A percentile compares a stretch with the other conserved stretches of the same genome.
Evolutionary conservation across 92 coral and sea anemone species (phyloP).

Genomic region (Bergia sp.): DNA sequence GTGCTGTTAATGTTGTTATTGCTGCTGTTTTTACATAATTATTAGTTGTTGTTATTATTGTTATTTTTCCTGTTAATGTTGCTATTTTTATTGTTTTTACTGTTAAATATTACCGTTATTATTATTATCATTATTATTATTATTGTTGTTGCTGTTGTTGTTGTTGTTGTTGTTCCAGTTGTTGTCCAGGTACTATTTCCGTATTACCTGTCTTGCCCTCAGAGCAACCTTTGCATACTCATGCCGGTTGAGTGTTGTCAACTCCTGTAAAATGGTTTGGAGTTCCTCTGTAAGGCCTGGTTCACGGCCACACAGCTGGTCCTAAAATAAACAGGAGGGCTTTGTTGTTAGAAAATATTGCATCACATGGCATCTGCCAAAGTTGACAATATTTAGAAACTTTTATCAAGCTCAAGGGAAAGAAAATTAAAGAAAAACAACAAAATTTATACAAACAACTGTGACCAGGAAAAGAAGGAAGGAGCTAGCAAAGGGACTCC

Average conservation of each 20-base stretch:
- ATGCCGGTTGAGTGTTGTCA: constrained; percentile 88
- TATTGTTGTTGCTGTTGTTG: background rate
- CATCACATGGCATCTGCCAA: background rate
- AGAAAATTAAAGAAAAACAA: too few relatives aligned
- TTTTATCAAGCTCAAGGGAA: background rate
- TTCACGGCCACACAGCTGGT: constrained; percentile 90
- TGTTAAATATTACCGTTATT: background rate
- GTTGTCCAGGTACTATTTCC: background rate
- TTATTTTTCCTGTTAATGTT: background rate
- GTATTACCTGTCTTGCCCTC: constrained; percentile 89
- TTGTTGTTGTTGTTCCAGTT: background rate
- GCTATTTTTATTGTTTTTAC: background rate
- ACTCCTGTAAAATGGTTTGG: constrained; percentile 78
- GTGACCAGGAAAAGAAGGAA: too few relatives aligned
- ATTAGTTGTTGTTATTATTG: background rate
- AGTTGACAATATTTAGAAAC: background rate
- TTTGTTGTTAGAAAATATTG: background rate
- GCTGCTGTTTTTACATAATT: too few relatives aligned
- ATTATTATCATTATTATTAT: background rate
- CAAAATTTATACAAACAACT: too few relatives aligned
- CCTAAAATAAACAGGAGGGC: constrained; percentile 50
- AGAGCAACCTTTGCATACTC: constrained; percentile 95
- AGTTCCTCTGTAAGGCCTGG: constrained; percentile 92
- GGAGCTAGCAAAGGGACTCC: too few relatives aligned
- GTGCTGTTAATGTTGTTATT: background rate